A percentile compares a stretch with the other conserved stretches of the same genome.
Evolutionary conservation across 2,888 invertebrate genomes (phyloP).

Genomic region (Ochropleura leucogaster): DNA sequence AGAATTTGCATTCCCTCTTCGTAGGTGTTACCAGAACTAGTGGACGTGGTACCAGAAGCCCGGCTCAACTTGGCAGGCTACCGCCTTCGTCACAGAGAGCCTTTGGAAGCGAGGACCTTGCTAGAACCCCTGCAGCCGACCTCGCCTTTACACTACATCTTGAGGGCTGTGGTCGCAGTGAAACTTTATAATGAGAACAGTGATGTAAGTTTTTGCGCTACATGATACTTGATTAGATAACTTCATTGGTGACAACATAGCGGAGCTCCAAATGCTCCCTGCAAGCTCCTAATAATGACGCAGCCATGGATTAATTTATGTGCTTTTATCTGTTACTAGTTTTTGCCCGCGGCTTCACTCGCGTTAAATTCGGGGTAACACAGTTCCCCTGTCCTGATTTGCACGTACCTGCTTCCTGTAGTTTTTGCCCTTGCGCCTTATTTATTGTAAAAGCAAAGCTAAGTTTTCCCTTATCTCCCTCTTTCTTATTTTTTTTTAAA

Average conservation of each 20-base stretch:
- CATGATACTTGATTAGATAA: not conserved
- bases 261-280: not conserved
- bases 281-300: not conserved
- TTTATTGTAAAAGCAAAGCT: no score
- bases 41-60: constrained; percentile 99
- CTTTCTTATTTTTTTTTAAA: no score
- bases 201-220: constrained; percentile 92
- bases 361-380: no score
- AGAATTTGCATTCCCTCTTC: not conserved
- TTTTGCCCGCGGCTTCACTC: no score
- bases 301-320: not conserved
- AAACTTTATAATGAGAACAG: constrained; percentile 97
- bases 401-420: no score
- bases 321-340: not conserved
- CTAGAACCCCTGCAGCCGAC: constrained; percentile 98
- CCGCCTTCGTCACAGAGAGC: constrained; percentile 96
- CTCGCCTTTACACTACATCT: constrained; percentile 98
- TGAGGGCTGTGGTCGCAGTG: constrained; percentile 99
- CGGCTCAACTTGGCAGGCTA: constrained; percentile 98
- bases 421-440: no score
- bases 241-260: not conserved
- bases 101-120: constrained; percentile 96
- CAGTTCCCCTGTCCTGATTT: no score
- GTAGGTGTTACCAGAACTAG: constrained; percentile 94
- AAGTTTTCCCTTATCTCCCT: no score